Conservation (phyloP, 2,113 vertebrate species). For the Percina caprodes region DNA sequence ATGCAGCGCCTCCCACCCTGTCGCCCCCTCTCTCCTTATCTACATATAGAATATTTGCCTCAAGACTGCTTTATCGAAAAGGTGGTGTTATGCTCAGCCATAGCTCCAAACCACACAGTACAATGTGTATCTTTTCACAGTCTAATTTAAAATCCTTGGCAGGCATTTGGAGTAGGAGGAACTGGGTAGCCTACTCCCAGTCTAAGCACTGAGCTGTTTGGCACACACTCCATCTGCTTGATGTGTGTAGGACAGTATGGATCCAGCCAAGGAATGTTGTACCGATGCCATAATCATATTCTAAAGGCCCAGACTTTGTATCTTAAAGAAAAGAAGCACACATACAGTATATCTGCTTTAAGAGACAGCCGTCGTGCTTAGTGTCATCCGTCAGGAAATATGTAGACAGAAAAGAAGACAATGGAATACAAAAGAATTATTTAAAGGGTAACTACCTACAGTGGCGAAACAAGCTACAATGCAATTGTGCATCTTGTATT, state of each 20-base stretch:
- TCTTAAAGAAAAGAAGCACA: conserved; percentile 31
- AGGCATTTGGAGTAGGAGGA: conserved; percentile 66
- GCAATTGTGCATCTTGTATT: too few relatives aligned
- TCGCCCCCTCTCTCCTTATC: conserved; percentile 13
- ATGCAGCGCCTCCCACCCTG: conserved; percentile 1
- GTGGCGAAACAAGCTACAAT: too few relatives aligned
- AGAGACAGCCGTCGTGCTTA: conserved; percentile 31
- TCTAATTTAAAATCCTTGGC: conserved; percentile 74
- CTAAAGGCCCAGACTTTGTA: conserved; percentile 30
- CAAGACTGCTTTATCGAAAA: conserved; percentile 46
- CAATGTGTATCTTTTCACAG: conserved; percentile 69
- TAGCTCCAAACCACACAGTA: conserved; percentile 63
- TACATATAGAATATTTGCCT: conserved; percentile 57
- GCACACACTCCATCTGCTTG: conserved; percentile 61
- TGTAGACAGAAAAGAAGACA: conserved; percentile 22
- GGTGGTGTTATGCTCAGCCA: conserved; percentile 55
- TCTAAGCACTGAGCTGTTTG: conserved; percentile 66
- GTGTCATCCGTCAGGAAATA: conserved; percentile 27
- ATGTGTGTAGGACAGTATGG: conserved; percentile 66
- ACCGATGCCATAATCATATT: conserved; percentile 51
- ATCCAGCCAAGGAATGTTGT: conserved; percentile 71
- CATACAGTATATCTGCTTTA: conserved; percentile 15
- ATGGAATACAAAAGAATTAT: conserved; percentile 24
- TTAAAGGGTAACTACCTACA: not conserved
- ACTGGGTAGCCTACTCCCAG: conserved; percentile 60